These are phyloP conservation scores for Patiria pectinifera DNA, from an alignment of 53 echinoderm and acorn worm genomes.

Conservation along the genomic window DNA sequence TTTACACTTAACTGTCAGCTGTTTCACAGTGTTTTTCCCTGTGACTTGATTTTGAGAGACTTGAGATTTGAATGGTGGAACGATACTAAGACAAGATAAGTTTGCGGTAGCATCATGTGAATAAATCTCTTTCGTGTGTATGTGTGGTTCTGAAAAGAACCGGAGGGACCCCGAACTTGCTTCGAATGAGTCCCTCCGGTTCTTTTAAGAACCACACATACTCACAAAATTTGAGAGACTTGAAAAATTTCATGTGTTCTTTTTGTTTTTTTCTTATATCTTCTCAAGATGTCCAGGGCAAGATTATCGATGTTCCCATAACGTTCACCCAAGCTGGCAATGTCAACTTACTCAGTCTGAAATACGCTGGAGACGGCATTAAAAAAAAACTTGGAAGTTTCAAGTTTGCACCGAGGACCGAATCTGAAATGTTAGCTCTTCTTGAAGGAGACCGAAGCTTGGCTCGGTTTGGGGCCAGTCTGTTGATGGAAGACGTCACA, in stretches of 20 bases:
- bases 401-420: neutral
- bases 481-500: constrained; percentile 66
- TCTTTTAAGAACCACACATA: too few relatives aligned
- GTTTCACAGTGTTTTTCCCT: too few relatives aligned
- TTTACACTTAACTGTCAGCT: too few relatives aligned
- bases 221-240: neutral
- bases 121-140: too few relatives aligned
- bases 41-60: too few relatives aligned
- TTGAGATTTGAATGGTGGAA: too few relatives aligned
- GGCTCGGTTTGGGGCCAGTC: constrained; percentile 64
- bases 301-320: constrained; percentile 19
- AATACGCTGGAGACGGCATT: neutral
- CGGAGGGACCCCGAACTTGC: too few relatives aligned
- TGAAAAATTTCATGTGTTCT: too few relatives aligned
- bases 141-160: too few relatives aligned
- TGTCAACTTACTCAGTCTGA: constrained; percentile 5
- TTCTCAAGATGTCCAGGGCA: constrained; percentile 43
- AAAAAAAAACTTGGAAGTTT: neutral
- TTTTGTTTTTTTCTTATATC: neutral
- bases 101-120: too few relatives aligned
- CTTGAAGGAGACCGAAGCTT: constrained; percentile 73
- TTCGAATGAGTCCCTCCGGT: too few relatives aligned
- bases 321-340: constrained; percentile 54
- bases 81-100: too few relatives aligned
- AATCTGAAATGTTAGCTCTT: constrained; percentile 11